These are phyloP conservation scores for Drosophila nasuta DNA, from an alignment of 1,140 invertebrate species.

Conservation along the genomic window DNA sequence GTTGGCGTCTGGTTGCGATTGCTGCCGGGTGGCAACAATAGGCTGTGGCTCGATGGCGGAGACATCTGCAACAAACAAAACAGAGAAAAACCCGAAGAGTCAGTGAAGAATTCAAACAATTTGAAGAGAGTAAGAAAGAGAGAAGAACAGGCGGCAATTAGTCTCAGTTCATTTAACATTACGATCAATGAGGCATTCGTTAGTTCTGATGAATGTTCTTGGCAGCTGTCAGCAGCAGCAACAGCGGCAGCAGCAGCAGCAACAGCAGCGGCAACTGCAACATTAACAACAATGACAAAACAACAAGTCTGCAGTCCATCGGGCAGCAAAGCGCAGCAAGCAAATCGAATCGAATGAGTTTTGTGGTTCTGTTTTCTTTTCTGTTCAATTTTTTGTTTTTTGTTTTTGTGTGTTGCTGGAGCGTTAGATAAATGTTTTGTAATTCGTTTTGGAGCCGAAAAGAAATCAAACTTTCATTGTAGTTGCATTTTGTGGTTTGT, in stretches of 20 bases:
- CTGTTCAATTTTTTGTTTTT: slow-evolving; percentile 19
- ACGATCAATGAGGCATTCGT: slow-evolving; percentile 36
- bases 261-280: slow-evolving; percentile 19
- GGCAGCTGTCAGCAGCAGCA: slow-evolving; percentile 43
- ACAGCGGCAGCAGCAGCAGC: slow-evolving; percentile 20
- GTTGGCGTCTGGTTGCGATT: too few species aligned
- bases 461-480: slow-evolving; percentile 3
- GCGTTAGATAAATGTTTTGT: slow-evolving; percentile 77
- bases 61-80: slow-evolving; percentile 85
- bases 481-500: slow-evolving; percentile 9
- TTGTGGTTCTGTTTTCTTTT: slow-evolving; percentile 43
- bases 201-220: slow-evolving; percentile 43
- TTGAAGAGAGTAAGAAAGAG: neutral
- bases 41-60: slow-evolving; percentile 81
- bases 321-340: slow-evolving; percentile 73
- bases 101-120: neutral
- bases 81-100: neutral
- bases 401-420: slow-evolving; percentile 55
- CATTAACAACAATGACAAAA: slow-evolving; percentile 46
- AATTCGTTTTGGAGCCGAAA: slow-evolving; percentile 57
- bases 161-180: slow-evolving; percentile 6
- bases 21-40: slow-evolving; percentile 67
- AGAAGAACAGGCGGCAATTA: neutral
- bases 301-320: slow-evolving; percentile 50
- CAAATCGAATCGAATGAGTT: slow-evolving; percentile 80